phyloP scores from a whole-genome alignment of 2,113 vertebrate genomes.

The Sitta europaea region DNA sequence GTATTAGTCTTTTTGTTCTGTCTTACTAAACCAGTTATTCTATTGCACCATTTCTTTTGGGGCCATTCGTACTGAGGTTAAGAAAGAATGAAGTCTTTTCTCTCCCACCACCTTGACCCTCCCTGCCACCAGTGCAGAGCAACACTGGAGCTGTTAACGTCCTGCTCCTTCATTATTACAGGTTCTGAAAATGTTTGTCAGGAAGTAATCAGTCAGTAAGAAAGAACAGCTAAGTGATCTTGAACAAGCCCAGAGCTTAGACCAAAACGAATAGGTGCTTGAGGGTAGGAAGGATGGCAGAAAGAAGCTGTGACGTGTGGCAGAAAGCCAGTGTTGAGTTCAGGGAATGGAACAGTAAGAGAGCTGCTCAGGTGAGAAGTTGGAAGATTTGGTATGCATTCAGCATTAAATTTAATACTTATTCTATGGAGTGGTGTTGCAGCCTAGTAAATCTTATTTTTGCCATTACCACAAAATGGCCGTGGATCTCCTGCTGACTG shows the following conservation, averaged over 20 bases:
- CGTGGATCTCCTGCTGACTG: fast-evolving
- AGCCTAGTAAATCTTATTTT: not conserved
- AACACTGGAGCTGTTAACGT: not conserved
- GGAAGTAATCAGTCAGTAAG: not conserved
- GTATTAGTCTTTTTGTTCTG: not conserved
- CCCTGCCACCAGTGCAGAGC: fast-evolving
- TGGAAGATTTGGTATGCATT: not conserved
- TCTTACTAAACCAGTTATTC: not conserved
- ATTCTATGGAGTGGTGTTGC: not conserved
- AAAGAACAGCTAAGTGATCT: not conserved
- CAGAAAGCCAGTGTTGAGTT: not conserved
- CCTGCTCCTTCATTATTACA: not conserved
- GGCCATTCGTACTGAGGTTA: not conserved
- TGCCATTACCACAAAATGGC: not conserved
- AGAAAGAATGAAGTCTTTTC: not conserved
- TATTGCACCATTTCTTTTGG: not conserved
- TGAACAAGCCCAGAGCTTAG: not conserved
- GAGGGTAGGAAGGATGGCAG: not conserved
- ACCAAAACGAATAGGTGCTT: not conserved
- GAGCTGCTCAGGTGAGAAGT: not conserved
- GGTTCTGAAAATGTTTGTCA: not conserved
- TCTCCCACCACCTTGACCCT: not conserved
- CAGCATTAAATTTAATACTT: not conserved
- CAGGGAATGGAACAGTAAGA: not conserved
- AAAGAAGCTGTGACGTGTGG: not conserved